Base-by-base conservation (phyloP, 2,113 vertebrate genomes). In the Cebus imitator region DNA sequence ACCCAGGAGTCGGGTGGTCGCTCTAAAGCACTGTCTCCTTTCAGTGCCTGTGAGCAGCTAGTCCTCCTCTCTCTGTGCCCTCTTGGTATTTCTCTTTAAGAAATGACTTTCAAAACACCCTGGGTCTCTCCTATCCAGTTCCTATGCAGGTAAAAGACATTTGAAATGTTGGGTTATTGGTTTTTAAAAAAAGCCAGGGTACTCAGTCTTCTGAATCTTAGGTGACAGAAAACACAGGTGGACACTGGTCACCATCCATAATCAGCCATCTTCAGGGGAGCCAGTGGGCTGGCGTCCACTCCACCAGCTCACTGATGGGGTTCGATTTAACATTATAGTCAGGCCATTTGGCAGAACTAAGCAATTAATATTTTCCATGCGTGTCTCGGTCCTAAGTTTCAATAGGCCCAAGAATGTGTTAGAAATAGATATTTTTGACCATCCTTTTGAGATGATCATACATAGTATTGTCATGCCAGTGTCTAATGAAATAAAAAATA, bases 401-500 rank as follows among this genome's bases (percentile, higher is more conserved):
- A 50, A 30, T 20, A 91, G 57, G 45, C 89, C 70, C 23, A 35
- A 88, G 37, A 32, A 35, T 83, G 35, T 76, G 12, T 75, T 73
- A 61, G 73, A 86, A 80, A 93, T 88, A 30, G 52, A 35, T 89
- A 68, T 75, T 25, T 58, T 89, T 83, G 68, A 68, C 79, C 6
- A n/a, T 93, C 27, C 40, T 80, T 95, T 95, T 52, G 48, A 95
- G 61, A 90, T 82, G 55, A 90, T 89, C 50, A 30, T 10, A 27
- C 1, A 4, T 10, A 64, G 50, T 17, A 32, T 81, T 52, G 86
- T 91, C 83, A 73, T 80, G 82, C 52, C 40, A 43, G 40, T 2
- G 27, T 81, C 57, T 55, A 93, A 55, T 20, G 45, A 89, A 95
- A 88, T 66, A 88, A 92, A 66, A 94, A 84, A 68, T 61, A 72